Evolutionary conservation across 2,797 vertebrate species (phyloP), one percentile per base, ranked within the genome.

Genomic region (Sciurus carolinensis): DNA sequence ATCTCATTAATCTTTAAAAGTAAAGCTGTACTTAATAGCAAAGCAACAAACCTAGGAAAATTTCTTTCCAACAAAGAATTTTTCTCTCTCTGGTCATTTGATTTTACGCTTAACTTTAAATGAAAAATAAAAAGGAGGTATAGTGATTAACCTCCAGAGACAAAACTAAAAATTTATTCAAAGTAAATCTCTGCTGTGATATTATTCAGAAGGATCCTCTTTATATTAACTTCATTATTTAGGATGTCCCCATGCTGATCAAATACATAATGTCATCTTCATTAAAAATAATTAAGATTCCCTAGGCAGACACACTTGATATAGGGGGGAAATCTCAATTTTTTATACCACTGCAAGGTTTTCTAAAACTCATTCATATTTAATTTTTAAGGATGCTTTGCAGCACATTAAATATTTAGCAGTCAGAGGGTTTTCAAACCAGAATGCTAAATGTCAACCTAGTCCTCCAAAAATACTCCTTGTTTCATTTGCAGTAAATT

Each of bases 301-400:
- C 96, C 95, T 54, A 89, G 97, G 95, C 97, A 97, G 91, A 80
- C 30, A 91, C 59, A 94, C 88, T 95, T 93, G 80, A 97, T 97
- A 98, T 91, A 59, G 39, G 90, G 47, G 26, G 26, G 39, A 72
- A 95, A 87, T 72, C 97, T 97, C 95, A 42, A 14, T 76, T 81
- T 97, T 98, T 97, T 39, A 8, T 9, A 87, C 47, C 3, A 95
- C 92, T 95, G 91, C 87, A 97, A 96, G 94, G 79, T 94, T 98
- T 97, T 89, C 95, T 95, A 96, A 94, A 96, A 97, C 66, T 98
- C 97, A 98, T 98, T 97, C 97, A 93, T 98, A 98, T 98, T 98
- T 98, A 81, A 98, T 98, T 98, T 96, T 97, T 62, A 66, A 98
- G 97, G 97, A 97, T 97, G 97, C 97, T 98, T 98, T 98, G 97